Conservation (phyloP, 2,113 vertebrate species). For the Tichodroma muraria region DNA sequence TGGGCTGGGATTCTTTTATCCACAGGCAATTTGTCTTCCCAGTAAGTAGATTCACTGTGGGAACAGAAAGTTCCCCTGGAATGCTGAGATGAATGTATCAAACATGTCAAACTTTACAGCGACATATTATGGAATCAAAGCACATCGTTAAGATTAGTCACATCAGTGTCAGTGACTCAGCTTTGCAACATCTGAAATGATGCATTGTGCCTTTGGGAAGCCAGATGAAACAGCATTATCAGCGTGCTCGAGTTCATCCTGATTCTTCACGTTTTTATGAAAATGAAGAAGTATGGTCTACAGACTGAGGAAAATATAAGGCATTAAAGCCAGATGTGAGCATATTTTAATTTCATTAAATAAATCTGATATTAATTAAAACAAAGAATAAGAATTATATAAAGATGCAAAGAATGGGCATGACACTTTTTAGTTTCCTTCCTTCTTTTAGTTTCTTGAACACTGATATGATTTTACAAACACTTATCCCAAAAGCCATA, state of each 20-base stretch:
- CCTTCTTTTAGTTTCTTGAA: background rate
- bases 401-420: background rate
- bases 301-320: background rate
- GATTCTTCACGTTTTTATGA: background rate
- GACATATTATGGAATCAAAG: background rate
- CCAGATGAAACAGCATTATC: background rate
- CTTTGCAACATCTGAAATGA: background rate
- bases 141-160: background rate
- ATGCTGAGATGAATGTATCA: background rate
- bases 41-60: background rate
- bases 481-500: background rate
- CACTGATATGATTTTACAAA: background rate
- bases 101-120: background rate
- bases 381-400: background rate
- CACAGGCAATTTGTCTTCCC: background rate
- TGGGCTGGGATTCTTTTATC: background rate
- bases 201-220: background rate
- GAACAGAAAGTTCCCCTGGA: background rate
- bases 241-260: background rate
- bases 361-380: background rate
- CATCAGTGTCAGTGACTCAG: conserved; percentile 16
- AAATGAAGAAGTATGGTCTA: background rate
- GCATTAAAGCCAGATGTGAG: background rate
- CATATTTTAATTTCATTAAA: background rate
- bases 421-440: background rate